Percentiles rank a stretch among this genome's conserved stretches.
Conservation (phyloP, 2,797 vertebrate species). For the Lacerta bilineata region DNA sequence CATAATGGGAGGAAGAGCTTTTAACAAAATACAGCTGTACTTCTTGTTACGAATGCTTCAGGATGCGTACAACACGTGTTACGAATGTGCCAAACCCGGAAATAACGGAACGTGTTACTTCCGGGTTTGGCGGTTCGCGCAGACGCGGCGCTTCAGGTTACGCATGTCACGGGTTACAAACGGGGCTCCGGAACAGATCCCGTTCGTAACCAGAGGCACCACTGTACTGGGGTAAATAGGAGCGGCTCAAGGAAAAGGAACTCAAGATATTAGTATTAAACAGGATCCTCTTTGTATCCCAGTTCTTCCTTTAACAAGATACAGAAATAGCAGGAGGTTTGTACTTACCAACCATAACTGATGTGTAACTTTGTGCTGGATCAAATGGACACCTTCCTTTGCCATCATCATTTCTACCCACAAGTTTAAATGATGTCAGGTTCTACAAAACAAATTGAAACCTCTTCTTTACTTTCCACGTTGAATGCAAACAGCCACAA, state of each 20-base stretch:
- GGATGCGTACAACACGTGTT: too few relatives aligned
- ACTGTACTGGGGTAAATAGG: too few relatives aligned
- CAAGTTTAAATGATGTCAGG: constrained; percentile 82
- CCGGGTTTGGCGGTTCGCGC: too few relatives aligned
- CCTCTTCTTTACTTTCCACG: neutral
- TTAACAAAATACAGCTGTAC: neutral
- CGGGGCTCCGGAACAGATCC: too few relatives aligned
- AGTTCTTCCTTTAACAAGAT: neutral
- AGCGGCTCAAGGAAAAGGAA: neutral
- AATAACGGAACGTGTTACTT: too few relatives aligned
- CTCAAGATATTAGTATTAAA: neutral
- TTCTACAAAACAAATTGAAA: constrained; percentile 65
- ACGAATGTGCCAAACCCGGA: too few relatives aligned
- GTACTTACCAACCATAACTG: constrained; percentile 97
- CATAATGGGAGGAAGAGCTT: neutral
- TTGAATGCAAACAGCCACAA: constrained; percentile 11
- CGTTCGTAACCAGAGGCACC: too few relatives aligned
- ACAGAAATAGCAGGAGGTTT: neutral
- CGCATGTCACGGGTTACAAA: too few relatives aligned
- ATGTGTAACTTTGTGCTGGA: constrained; percentile 95
- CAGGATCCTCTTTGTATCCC: neutral
- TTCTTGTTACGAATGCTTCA: too few relatives aligned
- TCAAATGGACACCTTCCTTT: constrained; percentile 95
- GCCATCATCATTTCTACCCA: constrained; percentile 88
- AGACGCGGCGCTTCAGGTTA: too few relatives aligned